Evolutionary conservation across 2,113 vertebrate genomes (phyloP), one percentile per base, ranked within the genome.

Genomic region (Rissa tridactyla): DNA sequence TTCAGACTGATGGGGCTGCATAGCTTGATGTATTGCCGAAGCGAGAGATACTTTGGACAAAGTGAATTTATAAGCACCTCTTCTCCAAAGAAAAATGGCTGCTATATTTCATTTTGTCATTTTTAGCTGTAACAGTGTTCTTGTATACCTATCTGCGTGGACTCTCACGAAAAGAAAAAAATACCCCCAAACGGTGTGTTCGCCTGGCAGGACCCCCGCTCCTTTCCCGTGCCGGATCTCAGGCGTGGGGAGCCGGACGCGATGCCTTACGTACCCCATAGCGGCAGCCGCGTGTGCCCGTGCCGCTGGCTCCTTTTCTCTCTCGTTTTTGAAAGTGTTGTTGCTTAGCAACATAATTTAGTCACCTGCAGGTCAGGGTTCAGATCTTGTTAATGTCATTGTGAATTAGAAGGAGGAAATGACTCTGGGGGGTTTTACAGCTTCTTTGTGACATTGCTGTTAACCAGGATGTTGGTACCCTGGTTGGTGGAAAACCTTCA

Each of bases 41-140:
- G 92, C 85, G 76, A 89, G 82, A 95, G 96, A 98, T 97, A 98
- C 95, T 98, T 98, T 96, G 98, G 97, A 97, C 47, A 36, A 88
- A 87, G 96, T 94, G 96, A 94, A 99, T 98, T 97, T 98, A 98
- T 98, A 97, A 96, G 89, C 90, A 98, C 96, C 95, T 98, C 95
- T 97, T 95, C 97, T 98, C 91, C 91, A 96, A 96, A 98, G 98
- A 98, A 98, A 98, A 98, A 98, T 97, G 94, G 95, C 94, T 97
- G 92, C 95, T 97, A 98, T 98, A 98, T 98, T 98, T 98, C 97
- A 98, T 97, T 68, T 91, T 98, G 98, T 98, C 97, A 98, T 91
- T 98, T 98, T 96, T 95, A 97, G 90, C 94, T 96, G 81, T 76
- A 96, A 97, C 92, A 83, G 91, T 94, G 97, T 95, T 97, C 95